Evolutionary conservation across 2,888 invertebrate species (phyloP).

Genomic region (Baccha elongata): DNA sequence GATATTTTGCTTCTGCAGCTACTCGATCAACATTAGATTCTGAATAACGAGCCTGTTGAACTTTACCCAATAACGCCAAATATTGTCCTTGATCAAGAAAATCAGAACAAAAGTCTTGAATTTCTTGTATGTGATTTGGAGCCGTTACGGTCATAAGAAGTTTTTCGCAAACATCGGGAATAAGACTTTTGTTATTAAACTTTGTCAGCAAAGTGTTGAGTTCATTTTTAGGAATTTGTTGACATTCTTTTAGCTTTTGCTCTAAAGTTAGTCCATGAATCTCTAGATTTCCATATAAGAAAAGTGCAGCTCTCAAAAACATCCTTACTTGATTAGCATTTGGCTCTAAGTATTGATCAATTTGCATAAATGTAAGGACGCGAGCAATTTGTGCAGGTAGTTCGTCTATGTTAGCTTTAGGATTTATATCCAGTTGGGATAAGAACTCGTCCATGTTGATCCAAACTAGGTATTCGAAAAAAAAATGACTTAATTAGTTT

Average conservation of each 20-base stretch:
- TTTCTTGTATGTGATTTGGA: conserved; percentile 54
- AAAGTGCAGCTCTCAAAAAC: conserved; percentile 30
- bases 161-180: conserved; percentile 48
- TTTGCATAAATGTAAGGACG: conserved; percentile 33
- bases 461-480: neutral
- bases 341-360: conserved; percentile 41
- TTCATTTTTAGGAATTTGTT: conserved; percentile 49
- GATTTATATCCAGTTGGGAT: conserved; percentile 11
- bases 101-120: conserved; percentile 53
- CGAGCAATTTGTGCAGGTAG: conserved; percentile 39
- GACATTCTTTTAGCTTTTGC: conserved; percentile 34
- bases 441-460: conserved; percentile 30
- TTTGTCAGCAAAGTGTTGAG: conserved; percentile 32
- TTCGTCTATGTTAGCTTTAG: conserved; percentile 38
- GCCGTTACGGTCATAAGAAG: conserved; percentile 56
- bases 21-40: conserved; percentile 5
- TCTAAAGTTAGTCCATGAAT: conserved; percentile 46
- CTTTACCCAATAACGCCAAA: conserved; percentile 22
- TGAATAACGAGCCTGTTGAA: conserved; percentile 11
- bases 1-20: conserved; percentile 37
- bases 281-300: conserved; percentile 42
- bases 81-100: conserved; percentile 51
- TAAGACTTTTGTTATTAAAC: conserved; percentile 38
- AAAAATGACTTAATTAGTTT: neutral
- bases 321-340: conserved; percentile 8